A percentile compares a stretch with the other conserved stretches of the same genome.
Conservation (phyloP, 2,888 invertebrate species). For the Ischnura elegans region DNA sequence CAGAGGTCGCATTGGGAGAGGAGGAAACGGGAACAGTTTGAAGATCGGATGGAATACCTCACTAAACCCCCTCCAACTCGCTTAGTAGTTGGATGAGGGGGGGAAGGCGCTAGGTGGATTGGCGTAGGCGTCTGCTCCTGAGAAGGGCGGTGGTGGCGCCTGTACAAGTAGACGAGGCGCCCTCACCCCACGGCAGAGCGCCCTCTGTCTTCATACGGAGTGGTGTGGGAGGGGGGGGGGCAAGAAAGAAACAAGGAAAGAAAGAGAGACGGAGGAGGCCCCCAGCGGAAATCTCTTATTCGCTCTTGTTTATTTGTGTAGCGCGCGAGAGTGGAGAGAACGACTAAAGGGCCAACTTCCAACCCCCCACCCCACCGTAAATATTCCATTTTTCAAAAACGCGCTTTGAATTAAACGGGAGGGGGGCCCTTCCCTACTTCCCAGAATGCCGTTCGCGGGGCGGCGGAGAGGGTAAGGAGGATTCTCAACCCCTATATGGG, state of each 20-base stretch:
- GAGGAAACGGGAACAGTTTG: too few relatives aligned
- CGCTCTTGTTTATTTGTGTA: constrained; percentile 35
- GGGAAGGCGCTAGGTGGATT: too few relatives aligned
- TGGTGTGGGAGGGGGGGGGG: neutral
- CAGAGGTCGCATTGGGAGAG: too few relatives aligned
- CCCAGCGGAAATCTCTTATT: constrained; percentile 21
- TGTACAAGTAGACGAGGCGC: too few relatives aligned
- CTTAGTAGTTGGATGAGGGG: too few relatives aligned
- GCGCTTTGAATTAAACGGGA: constrained; percentile 44
- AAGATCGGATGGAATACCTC: too few relatives aligned
- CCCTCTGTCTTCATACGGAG: neutral
- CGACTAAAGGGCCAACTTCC: constrained; percentile 18
- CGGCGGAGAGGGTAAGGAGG: neutral
- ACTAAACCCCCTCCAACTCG: too few relatives aligned
- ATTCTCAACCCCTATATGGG: neutral
- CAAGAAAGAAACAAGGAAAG: neutral
- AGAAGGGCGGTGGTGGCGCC: too few relatives aligned
- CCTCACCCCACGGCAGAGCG: too few relatives aligned
- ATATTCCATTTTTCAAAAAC: constrained; percentile 65
- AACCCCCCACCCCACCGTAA: neutral
- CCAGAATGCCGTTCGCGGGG: neutral
- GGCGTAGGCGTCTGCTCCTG: too few relatives aligned
- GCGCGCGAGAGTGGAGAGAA: neutral
- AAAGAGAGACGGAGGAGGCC: neutral
- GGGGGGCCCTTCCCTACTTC: neutral